Conservation (phyloP, 1,140 invertebrate genomes). For the Cryptotermes secundus region DNA sequence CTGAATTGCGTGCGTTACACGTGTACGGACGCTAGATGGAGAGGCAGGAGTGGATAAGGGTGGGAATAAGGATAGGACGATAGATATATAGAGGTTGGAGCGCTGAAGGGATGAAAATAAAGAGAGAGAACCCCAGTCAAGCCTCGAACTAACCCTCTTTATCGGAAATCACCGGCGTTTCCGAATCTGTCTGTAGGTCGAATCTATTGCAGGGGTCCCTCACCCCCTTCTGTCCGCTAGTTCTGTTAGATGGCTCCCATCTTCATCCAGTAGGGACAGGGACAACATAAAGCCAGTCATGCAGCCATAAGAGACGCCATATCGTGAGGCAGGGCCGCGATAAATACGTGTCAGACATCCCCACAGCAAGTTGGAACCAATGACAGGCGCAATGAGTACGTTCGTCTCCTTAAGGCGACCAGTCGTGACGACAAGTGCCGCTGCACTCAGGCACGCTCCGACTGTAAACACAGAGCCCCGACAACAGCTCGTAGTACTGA, state of each 20-base stretch:
- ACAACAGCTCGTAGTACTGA: too few species aligned
- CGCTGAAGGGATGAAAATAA: background rate
- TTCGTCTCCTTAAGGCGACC: too few species aligned
- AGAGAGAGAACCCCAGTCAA: background rate
- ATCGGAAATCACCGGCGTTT: background rate
- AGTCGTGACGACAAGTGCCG: too few species aligned
- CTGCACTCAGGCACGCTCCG: too few species aligned
- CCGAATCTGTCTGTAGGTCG: background rate
- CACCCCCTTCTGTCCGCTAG: background rate
- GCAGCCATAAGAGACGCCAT: background rate
- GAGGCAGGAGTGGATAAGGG: constrained; percentile 11
- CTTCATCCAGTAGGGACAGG: background rate
- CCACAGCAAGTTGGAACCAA: background rate
- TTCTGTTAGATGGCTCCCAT: background rate
- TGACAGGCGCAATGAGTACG: too few species aligned
- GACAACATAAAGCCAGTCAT: too few species aligned
- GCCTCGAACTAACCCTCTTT: background rate
- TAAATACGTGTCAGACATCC: background rate
- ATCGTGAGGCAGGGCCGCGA: background rate
- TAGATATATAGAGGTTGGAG: background rate
- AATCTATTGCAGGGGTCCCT: background rate
- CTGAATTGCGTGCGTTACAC: background rate
- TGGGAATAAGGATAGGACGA: constrained; percentile 15
- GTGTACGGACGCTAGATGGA: background rate
- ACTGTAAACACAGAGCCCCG: too few species aligned